Evolutionary conservation across 2,797 vertebrate species (phyloP).

Genomic region (Okamejei kenojei): DNA sequence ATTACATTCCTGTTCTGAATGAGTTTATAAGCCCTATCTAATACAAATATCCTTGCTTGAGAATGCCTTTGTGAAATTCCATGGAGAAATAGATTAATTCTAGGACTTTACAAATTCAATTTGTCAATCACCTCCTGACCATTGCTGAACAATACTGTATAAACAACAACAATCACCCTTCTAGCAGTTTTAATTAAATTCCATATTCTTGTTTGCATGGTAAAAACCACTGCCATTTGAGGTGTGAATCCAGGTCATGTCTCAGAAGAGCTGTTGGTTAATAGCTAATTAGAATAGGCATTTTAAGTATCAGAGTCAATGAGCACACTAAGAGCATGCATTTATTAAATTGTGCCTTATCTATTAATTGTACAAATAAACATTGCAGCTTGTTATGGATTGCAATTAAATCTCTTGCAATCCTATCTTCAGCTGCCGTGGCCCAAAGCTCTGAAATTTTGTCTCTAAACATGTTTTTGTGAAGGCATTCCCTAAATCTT

Average conservation of each 20-base stretch:
- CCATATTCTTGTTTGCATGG: not conserved
- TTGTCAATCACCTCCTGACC: not conserved
- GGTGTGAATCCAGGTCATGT: not conserved
- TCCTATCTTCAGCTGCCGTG: not conserved
- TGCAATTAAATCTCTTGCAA: not conserved
- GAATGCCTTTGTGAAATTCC: not conserved
- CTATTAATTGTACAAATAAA: not conserved
- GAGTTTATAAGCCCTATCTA: not conserved
- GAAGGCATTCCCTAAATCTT: not conserved
- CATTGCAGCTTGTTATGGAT: not conserved
- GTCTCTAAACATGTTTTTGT: not conserved
- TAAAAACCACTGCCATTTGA: not conserved
- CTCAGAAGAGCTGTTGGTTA: not conserved
- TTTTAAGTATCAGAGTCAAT: not conserved
- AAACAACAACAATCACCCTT: not conserved
- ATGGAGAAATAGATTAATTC: not conserved
- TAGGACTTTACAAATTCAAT: not conserved
- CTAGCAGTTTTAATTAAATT: not conserved
- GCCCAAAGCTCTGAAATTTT: not conserved
- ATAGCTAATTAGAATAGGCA: not conserved
- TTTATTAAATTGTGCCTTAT: not conserved
- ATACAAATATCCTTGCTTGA: not conserved
- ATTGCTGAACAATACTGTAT: constrained; percentile 2
- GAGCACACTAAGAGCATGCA: too few species aligned
- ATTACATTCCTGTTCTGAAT: not conserved